A percentile compares a stretch with the other conserved stretches of the same genome.
Conservation (phyloP, 2,797 vertebrate genomes). For the Schizothorax lantsangensis region DNA sequence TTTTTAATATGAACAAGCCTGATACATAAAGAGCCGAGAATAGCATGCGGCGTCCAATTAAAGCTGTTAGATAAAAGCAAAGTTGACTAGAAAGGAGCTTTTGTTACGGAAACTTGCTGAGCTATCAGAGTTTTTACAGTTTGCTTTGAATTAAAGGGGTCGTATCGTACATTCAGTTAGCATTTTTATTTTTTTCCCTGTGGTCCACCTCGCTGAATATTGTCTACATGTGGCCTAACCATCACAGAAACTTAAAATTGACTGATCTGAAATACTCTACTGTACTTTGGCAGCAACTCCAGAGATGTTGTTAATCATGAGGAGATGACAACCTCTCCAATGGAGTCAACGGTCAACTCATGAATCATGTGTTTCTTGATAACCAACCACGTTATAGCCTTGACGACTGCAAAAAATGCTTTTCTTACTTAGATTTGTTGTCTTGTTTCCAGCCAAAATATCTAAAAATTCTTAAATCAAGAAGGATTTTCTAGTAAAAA, state of each 20-base stretch:
- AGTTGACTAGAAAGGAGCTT: neutral
- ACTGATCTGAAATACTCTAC: neutral
- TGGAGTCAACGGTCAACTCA: neutral
- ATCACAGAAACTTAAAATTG: neutral
- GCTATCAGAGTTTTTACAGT: neutral
- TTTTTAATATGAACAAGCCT: neutral
- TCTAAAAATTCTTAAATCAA: too few species aligned
- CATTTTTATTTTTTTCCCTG: conserved; percentile 5
- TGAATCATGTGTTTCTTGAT: neutral
- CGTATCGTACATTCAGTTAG: neutral
- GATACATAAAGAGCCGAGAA: neutral
- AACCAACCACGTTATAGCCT: neutral
- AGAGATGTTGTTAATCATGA: neutral
- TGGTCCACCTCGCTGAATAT: neutral
- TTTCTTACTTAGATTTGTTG: too few species aligned
- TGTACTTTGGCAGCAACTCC: neutral
- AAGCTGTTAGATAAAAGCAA: neutral
- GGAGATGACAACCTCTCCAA: neutral
- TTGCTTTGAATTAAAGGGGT: conserved; percentile 27
- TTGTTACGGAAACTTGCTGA: conserved; percentile 1
- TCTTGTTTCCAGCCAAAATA: too few species aligned
- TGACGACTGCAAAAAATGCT: neutral
- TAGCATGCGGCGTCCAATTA: neutral
- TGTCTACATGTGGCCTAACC: neutral
- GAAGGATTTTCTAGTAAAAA: too few species aligned